phyloP scores from a whole-genome alignment of 1,140 invertebrate genomes.

The Temnothorax nylanderi region DNA sequence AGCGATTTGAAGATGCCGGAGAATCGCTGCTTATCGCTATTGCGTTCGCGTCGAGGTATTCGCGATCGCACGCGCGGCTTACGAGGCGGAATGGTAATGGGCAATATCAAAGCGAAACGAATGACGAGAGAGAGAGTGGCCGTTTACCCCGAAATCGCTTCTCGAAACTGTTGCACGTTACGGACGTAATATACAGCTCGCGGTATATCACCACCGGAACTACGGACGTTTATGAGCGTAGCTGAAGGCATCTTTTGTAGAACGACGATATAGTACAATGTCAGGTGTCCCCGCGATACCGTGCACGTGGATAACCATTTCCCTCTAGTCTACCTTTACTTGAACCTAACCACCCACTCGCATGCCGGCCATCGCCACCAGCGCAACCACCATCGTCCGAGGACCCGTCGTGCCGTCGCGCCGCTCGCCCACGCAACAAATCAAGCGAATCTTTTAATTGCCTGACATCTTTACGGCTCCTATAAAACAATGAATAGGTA shows the following conservation, averaged over 20 bases:
- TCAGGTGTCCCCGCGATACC: constrained; percentile 67
- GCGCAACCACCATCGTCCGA: background rate
- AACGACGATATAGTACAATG: constrained; percentile 69
- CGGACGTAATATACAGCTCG: constrained; percentile 77
- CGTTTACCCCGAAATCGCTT: constrained; percentile 36
- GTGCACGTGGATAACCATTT: constrained; percentile 58
- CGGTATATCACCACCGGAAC: constrained; percentile 73
- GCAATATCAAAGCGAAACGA: constrained; percentile 61
- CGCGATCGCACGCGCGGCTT: background rate
- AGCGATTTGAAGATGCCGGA: constrained; percentile 9
- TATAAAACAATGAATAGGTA: constrained; percentile 79
- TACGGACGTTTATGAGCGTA: constrained; percentile 74
- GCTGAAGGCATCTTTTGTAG: constrained; percentile 66
- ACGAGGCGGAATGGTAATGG: background rate
- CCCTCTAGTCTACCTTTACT: constrained; percentile 25
- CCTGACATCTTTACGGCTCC: constrained; percentile 75
- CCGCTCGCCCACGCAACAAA: constrained; percentile 71
- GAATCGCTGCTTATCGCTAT: constrained; percentile 13
- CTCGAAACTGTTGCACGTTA: constrained; percentile 66
- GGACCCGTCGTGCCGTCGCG: constrained; percentile 19
- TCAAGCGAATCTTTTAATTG: constrained; percentile 79
- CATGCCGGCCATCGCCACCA: constrained; percentile 29
- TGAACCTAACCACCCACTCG: constrained; percentile 46
- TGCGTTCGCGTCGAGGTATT: background rate
- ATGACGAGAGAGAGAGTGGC: constrained; percentile 11